Evolutionary conservation across 2,113 vertebrate genomes (phyloP).

Genomic region (Plecotus auritus): DNA sequence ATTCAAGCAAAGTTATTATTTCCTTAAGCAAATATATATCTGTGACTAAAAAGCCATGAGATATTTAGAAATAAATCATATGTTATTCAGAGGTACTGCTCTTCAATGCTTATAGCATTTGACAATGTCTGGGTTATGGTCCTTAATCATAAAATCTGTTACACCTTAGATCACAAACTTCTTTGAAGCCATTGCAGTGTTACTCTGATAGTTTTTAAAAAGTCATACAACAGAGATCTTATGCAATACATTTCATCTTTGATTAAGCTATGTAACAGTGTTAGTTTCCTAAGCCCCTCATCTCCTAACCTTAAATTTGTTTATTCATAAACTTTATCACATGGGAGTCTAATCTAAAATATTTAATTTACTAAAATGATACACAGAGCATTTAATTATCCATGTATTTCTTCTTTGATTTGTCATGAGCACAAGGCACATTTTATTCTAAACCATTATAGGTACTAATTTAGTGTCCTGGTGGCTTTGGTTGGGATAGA

Average conservation of each 20-base stretch:
- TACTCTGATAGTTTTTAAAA: neutral
- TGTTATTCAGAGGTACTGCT: neutral
- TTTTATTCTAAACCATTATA: neutral
- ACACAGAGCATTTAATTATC: neutral
- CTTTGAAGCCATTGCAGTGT: neutral
- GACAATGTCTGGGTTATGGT: constrained; percentile 30
- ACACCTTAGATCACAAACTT: constrained; percentile 24
- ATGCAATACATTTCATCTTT: constrained; percentile 54
- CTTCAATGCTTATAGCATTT: constrained; percentile 10
- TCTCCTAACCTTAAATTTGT: constrained; percentile 34
- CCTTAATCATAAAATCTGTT: neutral
- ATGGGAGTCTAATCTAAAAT: neutral
- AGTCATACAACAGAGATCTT: neutral
- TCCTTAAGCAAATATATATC: constrained; percentile 2
- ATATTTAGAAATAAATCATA: constrained; percentile 51
- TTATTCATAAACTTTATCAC: neutral
- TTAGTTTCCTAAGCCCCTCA: constrained; percentile 4
- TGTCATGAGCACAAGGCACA: neutral
- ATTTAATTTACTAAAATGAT: neutral
- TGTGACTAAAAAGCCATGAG: neutral
- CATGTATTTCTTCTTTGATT: neutral
- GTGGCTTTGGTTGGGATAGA: neutral
- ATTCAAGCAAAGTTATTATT: neutral
- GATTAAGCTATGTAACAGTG: constrained; percentile 51
- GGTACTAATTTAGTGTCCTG: neutral